Evolutionary conservation across 2,888 invertebrate genomes (phyloP).

Genomic region (Allygus modestus): DNA sequence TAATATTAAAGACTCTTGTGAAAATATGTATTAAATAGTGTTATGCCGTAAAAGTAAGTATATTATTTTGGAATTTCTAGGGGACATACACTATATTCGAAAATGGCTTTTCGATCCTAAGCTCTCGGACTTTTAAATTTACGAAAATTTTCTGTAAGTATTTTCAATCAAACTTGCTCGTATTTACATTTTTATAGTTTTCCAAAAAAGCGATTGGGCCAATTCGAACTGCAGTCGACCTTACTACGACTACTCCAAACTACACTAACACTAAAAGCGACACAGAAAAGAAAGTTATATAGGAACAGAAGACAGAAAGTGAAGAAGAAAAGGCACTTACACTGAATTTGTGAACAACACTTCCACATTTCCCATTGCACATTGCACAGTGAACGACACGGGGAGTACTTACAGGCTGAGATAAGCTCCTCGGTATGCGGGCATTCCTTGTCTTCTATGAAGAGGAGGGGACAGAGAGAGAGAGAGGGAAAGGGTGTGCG

Average conservation of each 20-base stretch:
- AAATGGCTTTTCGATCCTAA: too few species aligned
- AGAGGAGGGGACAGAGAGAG: conserved; percentile 71
- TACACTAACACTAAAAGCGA: conserved; percentile 47
- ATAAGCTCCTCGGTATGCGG: conserved; percentile 71
- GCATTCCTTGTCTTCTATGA: conserved; percentile 70
- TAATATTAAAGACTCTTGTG: too few species aligned
- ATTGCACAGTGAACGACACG: conserved; percentile 39
- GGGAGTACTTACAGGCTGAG: conserved; percentile 71
- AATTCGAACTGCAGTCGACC: background rate
- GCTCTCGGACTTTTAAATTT: too few species aligned
- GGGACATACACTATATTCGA: too few species aligned
- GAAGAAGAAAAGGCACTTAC: conserved; percentile 61
- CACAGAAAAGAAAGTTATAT: conserved; percentile 14
- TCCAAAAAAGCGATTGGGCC: background rate
- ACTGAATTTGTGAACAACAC: conserved; percentile 58
- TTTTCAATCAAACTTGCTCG: too few species aligned
- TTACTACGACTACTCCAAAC: background rate
- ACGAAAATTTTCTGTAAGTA: too few species aligned
- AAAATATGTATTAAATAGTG: too few species aligned
- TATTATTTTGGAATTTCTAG: too few species aligned
- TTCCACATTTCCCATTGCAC: conserved; percentile 61
- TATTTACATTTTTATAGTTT: too few species aligned
- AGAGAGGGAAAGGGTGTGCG: conserved; percentile 68
- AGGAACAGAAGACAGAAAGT: conserved; percentile 48
- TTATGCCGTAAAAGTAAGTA: too few species aligned